A percentile compares a stretch with the other conserved stretches of the same genome.
phyloP scores from a whole-genome alignment of 1,140 invertebrate genomes.

The Metaphire vulgaris region DNA sequence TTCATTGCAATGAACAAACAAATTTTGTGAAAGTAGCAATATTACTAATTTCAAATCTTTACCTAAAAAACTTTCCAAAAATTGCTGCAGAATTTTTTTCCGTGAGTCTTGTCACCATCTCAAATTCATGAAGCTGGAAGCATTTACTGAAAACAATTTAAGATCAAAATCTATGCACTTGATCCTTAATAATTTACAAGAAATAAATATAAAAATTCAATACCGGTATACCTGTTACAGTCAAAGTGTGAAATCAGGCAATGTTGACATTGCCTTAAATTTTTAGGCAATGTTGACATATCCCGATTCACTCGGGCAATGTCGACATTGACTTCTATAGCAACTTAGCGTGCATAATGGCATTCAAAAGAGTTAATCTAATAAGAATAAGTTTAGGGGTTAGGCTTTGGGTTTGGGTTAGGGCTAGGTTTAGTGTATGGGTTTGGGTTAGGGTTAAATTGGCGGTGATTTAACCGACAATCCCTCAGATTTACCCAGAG shows the following conservation, averaged over 20 bases:
- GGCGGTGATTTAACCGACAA: too few species aligned
- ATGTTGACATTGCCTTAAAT: background rate
- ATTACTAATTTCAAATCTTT: too few species aligned
- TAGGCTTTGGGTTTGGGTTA: too few species aligned
- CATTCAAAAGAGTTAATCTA: too few species aligned
- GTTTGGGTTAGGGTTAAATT: too few species aligned
- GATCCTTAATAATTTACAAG: background rate
- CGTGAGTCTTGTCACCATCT: constrained; percentile 44
- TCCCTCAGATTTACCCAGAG: too few species aligned
- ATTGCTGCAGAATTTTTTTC: constrained; percentile 44
- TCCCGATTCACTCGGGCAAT: too few species aligned
- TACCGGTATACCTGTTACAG: background rate
- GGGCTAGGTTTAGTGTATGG: too few species aligned
- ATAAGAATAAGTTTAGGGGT: too few species aligned
- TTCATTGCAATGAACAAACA: background rate
- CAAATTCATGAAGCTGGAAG: constrained; percentile 42
- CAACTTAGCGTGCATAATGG: too few species aligned
- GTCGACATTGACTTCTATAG: too few species aligned
- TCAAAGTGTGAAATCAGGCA: background rate
- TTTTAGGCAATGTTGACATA: background rate
- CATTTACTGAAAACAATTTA: constrained; percentile 40
- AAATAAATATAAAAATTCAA: background rate
- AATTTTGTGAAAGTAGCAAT: background rate
- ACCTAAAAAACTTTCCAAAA: constrained; percentile 47
- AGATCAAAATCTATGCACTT: constrained; percentile 2